Conservation (phyloP, 2,797 vertebrate genomes). For the Rachycentron canadum region DNA sequence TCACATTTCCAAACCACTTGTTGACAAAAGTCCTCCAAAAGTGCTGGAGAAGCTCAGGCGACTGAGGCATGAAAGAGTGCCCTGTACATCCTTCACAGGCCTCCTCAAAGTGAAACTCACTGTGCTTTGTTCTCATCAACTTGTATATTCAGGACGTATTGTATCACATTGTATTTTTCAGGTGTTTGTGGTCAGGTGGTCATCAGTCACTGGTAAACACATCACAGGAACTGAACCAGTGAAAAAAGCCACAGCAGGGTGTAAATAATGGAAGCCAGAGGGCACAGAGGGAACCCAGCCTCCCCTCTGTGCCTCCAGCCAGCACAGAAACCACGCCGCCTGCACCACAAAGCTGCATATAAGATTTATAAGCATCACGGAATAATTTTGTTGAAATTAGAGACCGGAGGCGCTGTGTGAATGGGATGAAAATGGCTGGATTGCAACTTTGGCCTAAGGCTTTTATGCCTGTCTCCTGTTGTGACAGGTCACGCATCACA, state of each 20-base stretch:
- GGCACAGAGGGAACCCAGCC: constrained; percentile 4
- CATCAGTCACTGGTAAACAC: constrained; percentile 34
- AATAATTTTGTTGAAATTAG: constrained; percentile 60
- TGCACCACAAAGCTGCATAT: constrained; percentile 38
- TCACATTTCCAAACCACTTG: no score
- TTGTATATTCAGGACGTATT: background rate
- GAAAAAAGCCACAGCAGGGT: constrained; percentile 38
- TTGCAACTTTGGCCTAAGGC: constrained; percentile 53
- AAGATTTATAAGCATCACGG: constrained; percentile 51
- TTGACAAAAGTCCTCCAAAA: no score
- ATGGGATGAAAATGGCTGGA: constrained; percentile 43
- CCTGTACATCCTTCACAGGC: no score
- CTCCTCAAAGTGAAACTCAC: no score
- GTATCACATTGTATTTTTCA: background rate
- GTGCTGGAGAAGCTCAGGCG: no score
- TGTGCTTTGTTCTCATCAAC: no score
- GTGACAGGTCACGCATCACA: constrained; percentile 58
- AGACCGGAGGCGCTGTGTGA: constrained; percentile 48
- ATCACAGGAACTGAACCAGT: constrained; percentile 18
- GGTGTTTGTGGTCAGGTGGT: constrained; percentile 15
- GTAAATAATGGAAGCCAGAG: constrained; percentile 47
- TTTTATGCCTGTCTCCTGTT: constrained; percentile 47
- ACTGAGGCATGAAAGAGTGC: no score
- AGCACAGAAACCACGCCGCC: constrained; percentile 9
- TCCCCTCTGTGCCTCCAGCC: constrained; percentile 32